phyloP scores from a whole-genome alignment of 2,113 vertebrate species.

The Zosterops pallidus region DNA sequence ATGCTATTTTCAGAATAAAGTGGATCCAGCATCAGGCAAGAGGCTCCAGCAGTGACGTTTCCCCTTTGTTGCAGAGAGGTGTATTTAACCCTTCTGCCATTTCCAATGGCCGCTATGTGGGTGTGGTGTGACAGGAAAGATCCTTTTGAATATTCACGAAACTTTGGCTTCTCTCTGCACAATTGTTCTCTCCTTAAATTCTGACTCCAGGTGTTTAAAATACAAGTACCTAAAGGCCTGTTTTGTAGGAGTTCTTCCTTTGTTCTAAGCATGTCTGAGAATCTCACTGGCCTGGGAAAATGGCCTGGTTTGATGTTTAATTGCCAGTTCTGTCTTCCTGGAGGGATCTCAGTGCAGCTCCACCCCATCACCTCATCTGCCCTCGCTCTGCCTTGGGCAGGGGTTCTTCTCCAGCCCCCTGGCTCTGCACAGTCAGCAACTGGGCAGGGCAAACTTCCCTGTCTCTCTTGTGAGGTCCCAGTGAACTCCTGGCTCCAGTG shows the following conservation, averaged over 20 bases:
- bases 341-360: not conserved
- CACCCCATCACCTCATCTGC: not conserved
- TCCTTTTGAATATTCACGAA: not conserved
- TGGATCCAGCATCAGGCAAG: not conserved
- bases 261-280: not conserved
- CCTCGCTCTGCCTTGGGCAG: not conserved
- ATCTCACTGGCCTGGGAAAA: not conserved
- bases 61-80: not conserved
- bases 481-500: not conserved
- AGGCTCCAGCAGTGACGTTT: not conserved
- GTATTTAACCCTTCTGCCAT: slow-evolving; percentile 10
- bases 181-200: not conserved
- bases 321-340: not conserved
- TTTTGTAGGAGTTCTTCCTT: not conserved
- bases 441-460: not conserved
- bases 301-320: not conserved
- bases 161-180: not conserved
- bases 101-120: not conserved
- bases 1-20: not conserved
- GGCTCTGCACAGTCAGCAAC: not conserved
- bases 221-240: not conserved
- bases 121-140: not conserved
- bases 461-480: not conserved
- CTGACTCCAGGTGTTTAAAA: not conserved
- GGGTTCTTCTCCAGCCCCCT: not conserved